A percentile compares a stretch with the other conserved stretches of the same genome.
Evolutionary conservation across 2,113 vertebrate genomes (phyloP).

Genomic region (human (Homo sapiens)): GRCh38 chr14:62009501-62010000

Average conservation of each 20-base stretch:
- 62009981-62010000: background rate
- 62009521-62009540: background rate
- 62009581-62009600: background rate
- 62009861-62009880: background rate
- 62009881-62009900: background rate
- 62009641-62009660: background rate
- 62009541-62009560: background rate
- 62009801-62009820: background rate
- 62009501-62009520: background rate
- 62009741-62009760: background rate
- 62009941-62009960: background rate
- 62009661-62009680: background rate
- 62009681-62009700: background rate
- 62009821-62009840: background rate
- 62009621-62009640: background rate
- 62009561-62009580: background rate
- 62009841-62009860: background rate
- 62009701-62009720: background rate
- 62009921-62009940: background rate
- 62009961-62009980: background rate
- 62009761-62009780: background rate
- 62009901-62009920: background rate
- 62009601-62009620: background rate
- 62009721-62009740: background rate
- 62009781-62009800: background rate